Evolutionary conservation across 2,797 vertebrate species (phyloP).

Genomic region (Chiroxiphia lanceolata): DNA sequence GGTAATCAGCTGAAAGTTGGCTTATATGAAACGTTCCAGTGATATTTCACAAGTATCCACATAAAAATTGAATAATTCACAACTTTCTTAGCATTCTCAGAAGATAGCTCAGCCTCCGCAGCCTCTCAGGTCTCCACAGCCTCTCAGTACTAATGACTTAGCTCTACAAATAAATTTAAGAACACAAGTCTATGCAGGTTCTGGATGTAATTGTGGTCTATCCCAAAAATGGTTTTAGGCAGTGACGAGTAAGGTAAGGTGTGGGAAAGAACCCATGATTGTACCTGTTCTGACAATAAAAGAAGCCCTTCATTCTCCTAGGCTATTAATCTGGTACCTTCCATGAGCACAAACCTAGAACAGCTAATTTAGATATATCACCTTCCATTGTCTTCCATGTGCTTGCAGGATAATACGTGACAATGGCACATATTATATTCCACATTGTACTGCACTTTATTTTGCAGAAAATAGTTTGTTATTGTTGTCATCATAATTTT

Average conservation of each 20-base stretch:
- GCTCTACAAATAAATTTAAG: slow-evolving; percentile 46
- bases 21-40: slow-evolving; percentile 18
- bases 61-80: slow-evolving; percentile 50
- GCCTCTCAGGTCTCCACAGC: slow-evolving; percentile 26
- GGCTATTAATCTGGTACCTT: slow-evolving; percentile 19
- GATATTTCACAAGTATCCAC: slow-evolving; percentile 43
- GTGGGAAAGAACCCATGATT: slow-evolving; percentile 62
- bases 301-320: slow-evolving; percentile 28
- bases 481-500: not conserved
- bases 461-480: slow-evolving; percentile 2
- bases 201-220: slow-evolving; percentile 21
- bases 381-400: not conserved
- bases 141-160: slow-evolving; percentile 33
- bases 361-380: not conserved
- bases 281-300: slow-evolving; percentile 47
- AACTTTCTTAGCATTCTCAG: slow-evolving; percentile 56
- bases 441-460: not conserved
- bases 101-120: slow-evolving; percentile 4
- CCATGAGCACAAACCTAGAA: not conserved
- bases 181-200: slow-evolving; percentile 55
- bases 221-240: slow-evolving; percentile 62
- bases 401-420: not conserved
- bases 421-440: not conserved
- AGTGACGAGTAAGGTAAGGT: slow-evolving; percentile 44
- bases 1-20: slow-evolving; percentile 50